A percentile compares a stretch with the other conserved stretches of the same genome.
Conservation (phyloP, 2,113 vertebrate species). For the Nipponia nippon region DNA sequence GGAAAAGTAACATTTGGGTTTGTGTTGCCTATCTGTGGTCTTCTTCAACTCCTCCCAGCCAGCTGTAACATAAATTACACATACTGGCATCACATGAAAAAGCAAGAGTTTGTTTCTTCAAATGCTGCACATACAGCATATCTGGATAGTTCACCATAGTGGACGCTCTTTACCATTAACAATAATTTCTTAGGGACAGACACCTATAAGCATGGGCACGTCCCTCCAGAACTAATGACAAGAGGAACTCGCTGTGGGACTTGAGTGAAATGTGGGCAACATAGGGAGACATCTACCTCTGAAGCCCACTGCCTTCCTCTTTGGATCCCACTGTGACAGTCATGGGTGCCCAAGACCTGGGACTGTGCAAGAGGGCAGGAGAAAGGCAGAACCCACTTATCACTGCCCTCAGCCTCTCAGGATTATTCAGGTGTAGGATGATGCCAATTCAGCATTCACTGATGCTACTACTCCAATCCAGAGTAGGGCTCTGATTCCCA, state of each 20-base stretch:
- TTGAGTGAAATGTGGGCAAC: neutral
- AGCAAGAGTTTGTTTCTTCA: neutral
- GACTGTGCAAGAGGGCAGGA: neutral
- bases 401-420: neutral
- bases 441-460: neutral
- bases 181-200: neutral
- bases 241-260: neutral
- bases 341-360: neutral
- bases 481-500: neutral
- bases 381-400: neutral
- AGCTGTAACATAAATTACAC: neutral
- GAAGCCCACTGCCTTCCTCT: neutral
- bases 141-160: neutral
- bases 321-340: neutral
- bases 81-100: neutral
- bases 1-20: neutral
- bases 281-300: neutral
- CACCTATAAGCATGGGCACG: rapidly evolving
- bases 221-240: neutral
- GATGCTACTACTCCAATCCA: neutral
- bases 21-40: neutral
- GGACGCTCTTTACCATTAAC: neutral
- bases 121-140: neutral
- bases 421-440: neutral
- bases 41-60: neutral